These are phyloP conservation scores for Tetramorium parvispinum DNA, from an alignment of 1,140 invertebrate genomes.

Conservation along the genomic window DNA sequence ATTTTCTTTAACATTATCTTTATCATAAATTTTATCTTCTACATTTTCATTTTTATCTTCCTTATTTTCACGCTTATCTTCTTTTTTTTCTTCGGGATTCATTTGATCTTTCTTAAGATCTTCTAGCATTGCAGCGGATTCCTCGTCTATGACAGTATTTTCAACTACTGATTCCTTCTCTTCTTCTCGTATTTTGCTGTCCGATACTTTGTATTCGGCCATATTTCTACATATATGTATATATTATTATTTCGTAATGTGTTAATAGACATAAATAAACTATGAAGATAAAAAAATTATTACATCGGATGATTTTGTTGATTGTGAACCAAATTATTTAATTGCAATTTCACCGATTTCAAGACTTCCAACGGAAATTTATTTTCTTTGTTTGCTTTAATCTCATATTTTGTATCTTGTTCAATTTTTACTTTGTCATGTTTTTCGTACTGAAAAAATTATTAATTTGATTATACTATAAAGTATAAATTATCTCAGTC, in stretches of 20 bases:
- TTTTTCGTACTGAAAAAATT: slow-evolving; percentile 22
- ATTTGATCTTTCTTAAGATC: slow-evolving; percentile 13
- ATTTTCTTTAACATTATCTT: not conserved
- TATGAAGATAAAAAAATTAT: not conserved
- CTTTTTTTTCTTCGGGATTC: not conserved
- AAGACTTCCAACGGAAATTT: not conserved
- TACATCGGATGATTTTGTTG: slow-evolving; percentile 19
- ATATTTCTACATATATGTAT: slow-evolving; percentile 48
- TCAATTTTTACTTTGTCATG: not conserved
- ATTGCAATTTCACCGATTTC: not conserved
- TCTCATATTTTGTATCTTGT: not conserved
- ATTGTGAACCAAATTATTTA: not conserved
- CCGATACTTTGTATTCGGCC: slow-evolving; percentile 27
- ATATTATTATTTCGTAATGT: slow-evolving; percentile 12
- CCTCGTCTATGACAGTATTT: slow-evolving; percentile 1
- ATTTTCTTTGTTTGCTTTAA: not conserved
- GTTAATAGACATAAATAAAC: not conserved
- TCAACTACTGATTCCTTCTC: not conserved
- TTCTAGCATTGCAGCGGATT: not conserved
- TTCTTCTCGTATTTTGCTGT: not conserved
- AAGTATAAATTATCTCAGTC: not conserved
- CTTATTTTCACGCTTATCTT: not conserved
- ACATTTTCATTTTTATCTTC: not conserved
- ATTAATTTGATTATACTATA: not conserved
- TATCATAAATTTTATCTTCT: not conserved